These are phyloP conservation scores for Lerema accius DNA, from an alignment of 1,140 invertebrate genomes.

Conservation along the genomic window DNA sequence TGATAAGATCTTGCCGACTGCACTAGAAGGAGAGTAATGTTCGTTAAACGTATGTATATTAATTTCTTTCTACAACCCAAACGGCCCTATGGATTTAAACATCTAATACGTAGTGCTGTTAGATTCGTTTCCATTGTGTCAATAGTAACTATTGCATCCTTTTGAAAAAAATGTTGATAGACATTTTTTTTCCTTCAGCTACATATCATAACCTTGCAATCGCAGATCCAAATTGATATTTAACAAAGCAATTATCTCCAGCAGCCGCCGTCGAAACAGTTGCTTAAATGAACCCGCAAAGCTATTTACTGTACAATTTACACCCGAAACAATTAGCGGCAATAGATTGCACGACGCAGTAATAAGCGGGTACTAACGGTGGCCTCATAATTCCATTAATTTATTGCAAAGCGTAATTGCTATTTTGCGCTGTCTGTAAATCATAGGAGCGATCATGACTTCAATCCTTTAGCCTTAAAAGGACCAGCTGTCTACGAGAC, in stretches of 20 bases:
- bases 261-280: constrained; percentile 1
- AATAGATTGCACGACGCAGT: background rate
- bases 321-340: constrained; percentile 3
- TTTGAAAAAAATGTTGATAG: too few species aligned
- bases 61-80: too few species aligned
- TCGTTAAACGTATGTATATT: too few species aligned
- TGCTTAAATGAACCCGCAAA: constrained; percentile 2
- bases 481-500: too few species aligned
- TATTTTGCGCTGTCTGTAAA: constrained; percentile 1
- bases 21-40: too few species aligned
- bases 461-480: too few species aligned
- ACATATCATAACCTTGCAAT: background rate
- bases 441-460: background rate
- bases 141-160: too few species aligned
- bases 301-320: constrained; percentile 3
- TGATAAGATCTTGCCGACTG: too few species aligned
- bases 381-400: constrained; percentile 2
- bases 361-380: background rate
- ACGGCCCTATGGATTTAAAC: too few species aligned
- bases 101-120: too few species aligned
- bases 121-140: too few species aligned
- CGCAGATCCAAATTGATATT: background rate
- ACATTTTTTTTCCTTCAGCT: too few species aligned
- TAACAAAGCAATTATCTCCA: constrained; percentile 2
- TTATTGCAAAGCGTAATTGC: constrained; percentile 6